Conservation (phyloP, 1,140 invertebrate genomes). For the Hylaeus volcanicus region DNA sequence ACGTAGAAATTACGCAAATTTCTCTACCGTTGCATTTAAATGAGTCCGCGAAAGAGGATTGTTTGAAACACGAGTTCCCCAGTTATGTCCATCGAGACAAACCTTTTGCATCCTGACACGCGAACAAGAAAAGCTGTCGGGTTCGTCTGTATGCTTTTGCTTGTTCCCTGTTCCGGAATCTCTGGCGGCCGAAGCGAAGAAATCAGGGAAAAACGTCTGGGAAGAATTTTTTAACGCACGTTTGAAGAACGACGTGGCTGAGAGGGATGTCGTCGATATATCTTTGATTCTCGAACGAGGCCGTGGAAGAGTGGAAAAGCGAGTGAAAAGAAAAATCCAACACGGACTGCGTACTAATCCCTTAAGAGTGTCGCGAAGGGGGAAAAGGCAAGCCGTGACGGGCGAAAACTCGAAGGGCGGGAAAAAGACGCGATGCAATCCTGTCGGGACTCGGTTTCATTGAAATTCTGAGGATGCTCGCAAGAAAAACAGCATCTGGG, state of each 20-base stretch:
- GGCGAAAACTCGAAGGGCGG: neutral
- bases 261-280: slow-evolving; percentile 35
- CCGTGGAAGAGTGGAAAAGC: neutral
- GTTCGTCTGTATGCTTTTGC: neutral
- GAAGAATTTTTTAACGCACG: slow-evolving; percentile 5
- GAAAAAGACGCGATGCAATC: slow-evolving; percentile 48
- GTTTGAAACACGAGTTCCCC: too few relatives aligned
- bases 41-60: too few relatives aligned
- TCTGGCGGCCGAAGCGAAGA: neutral
- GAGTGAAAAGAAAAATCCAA: neutral
- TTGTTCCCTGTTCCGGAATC: neutral
- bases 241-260: neutral
- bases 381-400: slow-evolving; percentile 2
- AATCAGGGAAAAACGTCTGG: neutral
- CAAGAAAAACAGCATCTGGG: slow-evolving; percentile 54
- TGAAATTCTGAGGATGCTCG: slow-evolving; percentile 45
- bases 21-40: neutral
- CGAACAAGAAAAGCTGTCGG: neutral
- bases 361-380: slow-evolving; percentile 19
- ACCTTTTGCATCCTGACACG: neutral
- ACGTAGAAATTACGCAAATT: neutral
- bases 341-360: slow-evolving; percentile 17
- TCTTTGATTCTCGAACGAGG: slow-evolving; percentile 17
- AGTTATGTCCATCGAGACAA: neutral
- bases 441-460: slow-evolving; percentile 48